Percentiles rank a stretch among this genome's conserved stretches.
phyloP scores from a whole-genome alignment of 2,797 vertebrate genomes.

The Enteromius radiatus region DNA sequence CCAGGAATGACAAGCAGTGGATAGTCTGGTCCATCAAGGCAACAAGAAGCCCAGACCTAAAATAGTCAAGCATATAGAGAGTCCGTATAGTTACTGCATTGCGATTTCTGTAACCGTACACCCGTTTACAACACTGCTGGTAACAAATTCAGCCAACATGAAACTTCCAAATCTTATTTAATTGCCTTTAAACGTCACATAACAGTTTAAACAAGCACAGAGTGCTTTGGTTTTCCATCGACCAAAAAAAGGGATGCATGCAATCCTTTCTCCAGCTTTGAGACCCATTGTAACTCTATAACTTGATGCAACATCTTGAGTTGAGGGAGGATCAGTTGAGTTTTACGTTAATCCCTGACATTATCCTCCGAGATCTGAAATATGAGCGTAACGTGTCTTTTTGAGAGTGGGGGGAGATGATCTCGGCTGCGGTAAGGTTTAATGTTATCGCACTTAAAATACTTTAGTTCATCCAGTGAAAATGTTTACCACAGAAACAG shows the following conservation, averaged over 20 bases:
- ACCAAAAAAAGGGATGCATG: slow-evolving; percentile 20
- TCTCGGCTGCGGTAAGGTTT: slow-evolving; percentile 29
- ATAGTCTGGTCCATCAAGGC: slow-evolving; percentile 36
- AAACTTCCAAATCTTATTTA: slow-evolving; percentile 26
- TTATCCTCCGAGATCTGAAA: slow-evolving; percentile 51
- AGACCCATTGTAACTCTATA: slow-evolving; percentile 40
- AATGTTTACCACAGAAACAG: slow-evolving; percentile 40
- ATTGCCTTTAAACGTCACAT: slow-evolving; percentile 38
- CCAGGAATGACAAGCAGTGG: slow-evolving; percentile 68
- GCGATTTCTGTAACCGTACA: slow-evolving; percentile 16
- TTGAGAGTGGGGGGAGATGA: slow-evolving; percentile 29
- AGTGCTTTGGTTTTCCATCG: slow-evolving; percentile 23
- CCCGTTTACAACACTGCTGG: slow-evolving; percentile 7
- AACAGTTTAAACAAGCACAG: slow-evolving; percentile 35
- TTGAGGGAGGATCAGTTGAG: slow-evolving; percentile 46
- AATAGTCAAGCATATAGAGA: slow-evolving; percentile 12
- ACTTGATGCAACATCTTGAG: slow-evolving; percentile 40
- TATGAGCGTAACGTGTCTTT: slow-evolving; percentile 46
- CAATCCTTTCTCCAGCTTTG: slow-evolving; percentile 26
- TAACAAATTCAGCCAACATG: slow-evolving; percentile 3
- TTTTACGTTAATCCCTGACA: slow-evolving; percentile 48
- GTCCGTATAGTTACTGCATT: not conserved
- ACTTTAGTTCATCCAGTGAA: slow-evolving; percentile 29
- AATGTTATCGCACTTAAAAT: slow-evolving; percentile 50
- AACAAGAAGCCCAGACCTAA: slow-evolving; percentile 29